Evolutionary conservation across 2,113 vertebrate genomes (phyloP), one percentile per base, ranked within the genome.

Genomic region (Ranitomeya imitator): DNA sequence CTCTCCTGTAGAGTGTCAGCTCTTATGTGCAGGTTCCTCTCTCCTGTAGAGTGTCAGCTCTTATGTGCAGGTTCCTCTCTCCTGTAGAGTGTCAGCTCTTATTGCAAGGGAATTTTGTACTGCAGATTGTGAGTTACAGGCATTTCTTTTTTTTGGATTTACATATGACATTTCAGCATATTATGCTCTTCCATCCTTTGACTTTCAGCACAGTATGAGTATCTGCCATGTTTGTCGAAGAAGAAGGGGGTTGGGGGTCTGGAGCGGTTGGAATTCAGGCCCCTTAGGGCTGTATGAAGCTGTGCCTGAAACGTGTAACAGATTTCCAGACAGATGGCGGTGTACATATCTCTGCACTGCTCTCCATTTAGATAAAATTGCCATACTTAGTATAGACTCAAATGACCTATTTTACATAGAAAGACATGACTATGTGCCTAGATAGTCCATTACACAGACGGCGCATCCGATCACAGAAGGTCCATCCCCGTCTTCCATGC

Each of bases 251-350:
- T 21, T 52, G 73, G 19, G 26, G 67, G 57, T 83, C 61, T 83
- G 45, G 19, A 83, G 60, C 60, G 26, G 31, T 61, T 45, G 37
- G 71, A 78, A 45, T 78, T 3, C 59, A 60, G 55, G 59, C 45
- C 81, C 81, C 81, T 52, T 9, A 65, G 73, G 71, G 71, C 84
- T 77, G 84, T n/a, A 19, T 23, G 26, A 52, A 65, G 84, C 83
- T 74, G 69, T 61, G 71, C 69, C 18, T 63, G 65, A 71, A 79
- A 80, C 57, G 26, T 54, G 19, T 45, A 81, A 87, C 86, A 87
- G 86, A 87, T 87, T 82, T 81, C 2, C 6, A 57, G 86, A 82
- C 86, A 87, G 86, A 87, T 87, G 86, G 86, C 65, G 5, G 12
- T 11, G 31, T 60, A 54, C 63, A 73, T 19, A 87, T 82, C 45